A percentile compares a stretch with the other conserved stretches of the same genome.
These are phyloP conservation scores for Euproctis similis DNA, from an alignment of 2,888 invertebrate species.

Conservation along the genomic window DNA sequence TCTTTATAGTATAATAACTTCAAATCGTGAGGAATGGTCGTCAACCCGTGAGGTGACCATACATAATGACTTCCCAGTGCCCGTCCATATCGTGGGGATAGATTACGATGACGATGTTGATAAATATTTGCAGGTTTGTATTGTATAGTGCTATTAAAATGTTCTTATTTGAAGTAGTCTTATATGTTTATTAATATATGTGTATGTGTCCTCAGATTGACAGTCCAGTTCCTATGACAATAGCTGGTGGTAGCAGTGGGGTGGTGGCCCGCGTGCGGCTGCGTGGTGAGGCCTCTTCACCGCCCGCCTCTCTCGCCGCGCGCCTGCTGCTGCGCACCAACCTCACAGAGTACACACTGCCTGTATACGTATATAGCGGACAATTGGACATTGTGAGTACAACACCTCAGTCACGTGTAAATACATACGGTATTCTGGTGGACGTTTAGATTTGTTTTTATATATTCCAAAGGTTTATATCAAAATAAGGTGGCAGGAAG, in stretches of 20 bases:
- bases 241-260: slow-evolving; percentile 17
- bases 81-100: slow-evolving; percentile 33
- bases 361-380: slow-evolving; percentile 63
- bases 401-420: too few species aligned
- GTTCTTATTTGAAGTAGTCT: too few species aligned
- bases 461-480: too few species aligned
- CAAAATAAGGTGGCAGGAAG: too few species aligned
- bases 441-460: too few species aligned
- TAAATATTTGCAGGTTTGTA: slow-evolving; percentile 40
- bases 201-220: slow-evolving; percentile 20
- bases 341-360: slow-evolving; percentile 58
- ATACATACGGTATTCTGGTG: too few species aligned
- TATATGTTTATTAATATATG: too few species aligned
- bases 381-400: slow-evolving; percentile 44
- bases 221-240: slow-evolving; percentile 24
- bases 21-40: slow-evolving; percentile 22
- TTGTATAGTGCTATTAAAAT: too few species aligned
- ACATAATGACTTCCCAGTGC: slow-evolving; percentile 43
- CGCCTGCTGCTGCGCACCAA: slow-evolving; percentile 61
- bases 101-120: slow-evolving; percentile 28
- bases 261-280: slow-evolving; percentile 19
- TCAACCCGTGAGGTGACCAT: slow-evolving; percentile 32
- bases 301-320: slow-evolving; percentile 14
- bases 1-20: slow-evolving; percentile 40
- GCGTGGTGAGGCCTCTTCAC: slow-evolving; percentile 5